phyloP scores from a whole-genome alignment of 2,113 vertebrate species.

The Misgurnus anguillicaudatus region DNA sequence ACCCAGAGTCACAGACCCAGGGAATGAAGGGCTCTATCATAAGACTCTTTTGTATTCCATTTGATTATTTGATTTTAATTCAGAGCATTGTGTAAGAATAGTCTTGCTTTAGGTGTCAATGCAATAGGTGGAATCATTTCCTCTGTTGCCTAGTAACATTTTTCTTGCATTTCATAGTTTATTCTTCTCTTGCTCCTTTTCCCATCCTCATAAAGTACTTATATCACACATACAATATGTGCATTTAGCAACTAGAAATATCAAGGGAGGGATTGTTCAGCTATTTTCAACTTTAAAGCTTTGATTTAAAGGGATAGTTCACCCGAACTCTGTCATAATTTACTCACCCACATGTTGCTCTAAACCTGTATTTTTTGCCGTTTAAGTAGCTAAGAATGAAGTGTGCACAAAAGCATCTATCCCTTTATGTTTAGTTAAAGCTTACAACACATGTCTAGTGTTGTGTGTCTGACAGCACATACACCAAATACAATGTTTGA shows the following conservation, averaged over 20 bases:
- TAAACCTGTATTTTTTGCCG: no score
- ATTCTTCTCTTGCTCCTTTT: not conserved
- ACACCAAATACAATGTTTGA: no score
- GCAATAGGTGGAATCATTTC: conserved; percentile 39
- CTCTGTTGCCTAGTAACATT: conserved; percentile 54
- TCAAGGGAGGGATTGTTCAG: not conserved
- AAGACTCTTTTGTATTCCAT: conserved; percentile 12
- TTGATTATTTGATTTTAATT: conserved; percentile 32
- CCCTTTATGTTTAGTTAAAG: no score
- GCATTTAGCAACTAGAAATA: not conserved
- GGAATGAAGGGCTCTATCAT: not conserved
- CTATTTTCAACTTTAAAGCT: not conserved
- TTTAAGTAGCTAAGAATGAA: no score
- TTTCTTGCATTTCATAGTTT: not conserved
- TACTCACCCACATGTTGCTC: no score
- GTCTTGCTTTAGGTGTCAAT: conserved; percentile 23
- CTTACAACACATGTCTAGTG: no score
- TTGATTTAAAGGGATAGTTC: no score
- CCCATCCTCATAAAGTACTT: not conserved
- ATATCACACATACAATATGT: not conserved
- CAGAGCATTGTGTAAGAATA: not conserved
- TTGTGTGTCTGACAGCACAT: no score
- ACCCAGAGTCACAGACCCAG: not conserved
- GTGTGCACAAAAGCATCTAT: no score
- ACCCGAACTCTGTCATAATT: no score